phyloP scores from a whole-genome alignment of 2,797 vertebrate genomes.

The Pangasius djambal region DNA sequence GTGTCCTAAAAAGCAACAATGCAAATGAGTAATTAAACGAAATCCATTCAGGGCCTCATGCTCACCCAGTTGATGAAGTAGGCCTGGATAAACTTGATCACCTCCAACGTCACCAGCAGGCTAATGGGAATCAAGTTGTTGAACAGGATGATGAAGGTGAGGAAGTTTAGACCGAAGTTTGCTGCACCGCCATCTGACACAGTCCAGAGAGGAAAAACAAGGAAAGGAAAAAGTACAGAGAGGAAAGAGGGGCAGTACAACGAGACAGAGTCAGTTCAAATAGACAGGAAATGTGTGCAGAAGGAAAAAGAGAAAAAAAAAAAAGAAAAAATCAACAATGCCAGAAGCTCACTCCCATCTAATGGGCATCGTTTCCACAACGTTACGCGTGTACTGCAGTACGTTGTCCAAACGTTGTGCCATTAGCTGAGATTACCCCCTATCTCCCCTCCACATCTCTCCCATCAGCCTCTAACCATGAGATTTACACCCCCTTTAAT shows the following conservation, averaged over 20 bases:
- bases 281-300: conserved; percentile 5
- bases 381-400: conserved; percentile 50
- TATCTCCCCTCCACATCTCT: conserved; percentile 72
- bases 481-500: conserved; percentile 68
- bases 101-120: conserved; percentile 96
- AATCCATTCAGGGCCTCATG: conserved; percentile 35
- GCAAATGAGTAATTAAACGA: background rate
- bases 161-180: conserved; percentile 98
- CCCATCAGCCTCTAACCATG: conserved; percentile 63
- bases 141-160: conserved; percentile 99
- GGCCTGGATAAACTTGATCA: conserved; percentile 98
- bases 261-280: conserved; percentile 33
- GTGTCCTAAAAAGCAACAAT: background rate
- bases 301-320: conserved; percentile 58
- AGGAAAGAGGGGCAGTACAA: conserved; percentile 41
- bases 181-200: conserved; percentile 92
- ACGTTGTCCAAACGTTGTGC: conserved; percentile 62
- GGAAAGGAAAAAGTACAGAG: conserved; percentile 36
- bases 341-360: conserved; percentile 68
- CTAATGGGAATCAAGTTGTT: conserved; percentile 99
- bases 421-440: conserved; percentile 72
- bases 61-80: conserved; percentile 99
- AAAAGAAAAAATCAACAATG: conserved; percentile 43
- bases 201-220: conserved; percentile 45
- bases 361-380: conserved; percentile 72